Evolutionary conservation across 2,888 invertebrate species (phyloP).

Genomic region (Drosophila rubida): DNA sequence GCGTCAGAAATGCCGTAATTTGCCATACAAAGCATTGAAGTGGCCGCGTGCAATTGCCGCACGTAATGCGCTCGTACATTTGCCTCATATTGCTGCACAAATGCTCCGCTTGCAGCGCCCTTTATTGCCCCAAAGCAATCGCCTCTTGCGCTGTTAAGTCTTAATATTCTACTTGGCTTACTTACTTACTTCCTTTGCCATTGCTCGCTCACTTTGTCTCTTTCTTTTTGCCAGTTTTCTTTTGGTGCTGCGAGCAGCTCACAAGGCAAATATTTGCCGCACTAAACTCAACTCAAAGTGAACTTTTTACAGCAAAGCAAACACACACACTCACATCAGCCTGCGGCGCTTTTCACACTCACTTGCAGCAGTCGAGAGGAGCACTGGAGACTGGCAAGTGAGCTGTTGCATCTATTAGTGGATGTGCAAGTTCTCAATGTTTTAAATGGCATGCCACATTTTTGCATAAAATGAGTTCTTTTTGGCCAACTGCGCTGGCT

Average conservation of each 20-base stretch:
- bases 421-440: conserved; percentile 21
- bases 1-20: conserved; percentile 35
- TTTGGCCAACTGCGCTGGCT: conserved; percentile 19
- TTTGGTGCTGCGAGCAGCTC: conserved; percentile 11
- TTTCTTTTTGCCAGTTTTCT: background rate
- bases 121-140: conserved; percentile 52
- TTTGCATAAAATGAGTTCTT: conserved; percentile 30
- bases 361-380: conserved; percentile 16
- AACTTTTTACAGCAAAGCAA: conserved; percentile 56
- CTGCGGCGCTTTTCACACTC: conserved; percentile 53
- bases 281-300: conserved; percentile 49
- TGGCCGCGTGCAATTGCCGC: conserved; percentile 32
- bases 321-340: conserved; percentile 14
- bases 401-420: conserved; percentile 24
- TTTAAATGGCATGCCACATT: conserved; percentile 38
- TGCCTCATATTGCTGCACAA: conserved; percentile 36
- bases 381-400: conserved; percentile 10
- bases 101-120: conserved; percentile 42
- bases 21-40: conserved; percentile 32
- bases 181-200: conserved; percentile 18
- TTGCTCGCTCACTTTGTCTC: background rate
- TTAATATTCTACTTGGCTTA: conserved; percentile 62
- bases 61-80: conserved; percentile 35
- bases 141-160: conserved; percentile 47
- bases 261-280: conserved; percentile 67